Base-by-base conservation (phyloP, 2,888 invertebrate genomes). In the Polymixis flavicincta region DNA sequence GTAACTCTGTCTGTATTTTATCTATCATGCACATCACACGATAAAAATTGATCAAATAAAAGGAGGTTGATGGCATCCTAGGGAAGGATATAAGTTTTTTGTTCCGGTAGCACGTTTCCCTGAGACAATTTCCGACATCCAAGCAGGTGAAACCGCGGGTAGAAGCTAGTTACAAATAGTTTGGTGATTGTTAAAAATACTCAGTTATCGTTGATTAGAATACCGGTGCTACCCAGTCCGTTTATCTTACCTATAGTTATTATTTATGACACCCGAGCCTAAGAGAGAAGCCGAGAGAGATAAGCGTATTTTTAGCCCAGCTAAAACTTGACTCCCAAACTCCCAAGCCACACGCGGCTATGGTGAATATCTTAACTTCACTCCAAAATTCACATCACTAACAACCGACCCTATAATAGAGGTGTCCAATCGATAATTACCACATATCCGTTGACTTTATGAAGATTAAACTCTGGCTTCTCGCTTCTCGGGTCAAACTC, bases 401-500 rank as follows among this genome's bases (percentile, higher is more conserved):
- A 57, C 37, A 65, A 50, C 48, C 28, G 54, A 80, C 14, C 5
- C 22, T 68, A 25, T 71, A 28, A 28, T 85, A 67, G 76, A 68
- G 69, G 55, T 71, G 45, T 76, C 45, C 45, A 69, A 82, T 73
- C 85, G 76, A 76, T 85, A 76, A 67, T 67, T 64, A 28, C 75
- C 37, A 68, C 59, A 71, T 74, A 85, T 70, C 61, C 68, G 71
- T 64, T 74, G 68, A 82, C 68, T 85, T 85, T 85, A 85, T 82
- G 83, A 60, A 82, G 85, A 83, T 83, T 83, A 82, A 76, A 76
- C 77, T 85, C 6, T 82, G 61, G 57, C 66, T 77, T 74, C 48
- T 72, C 13, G 64, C 52, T 77, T 74, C 37, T 76, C 11, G 67
- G 74, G 74, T 71, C 71, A 61, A 71, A 57, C 59, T 68, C 67